These are phyloP conservation scores for Nycticebus coucang DNA, from an alignment of 2,113 vertebrate species.

Conservation along the genomic window DNA sequence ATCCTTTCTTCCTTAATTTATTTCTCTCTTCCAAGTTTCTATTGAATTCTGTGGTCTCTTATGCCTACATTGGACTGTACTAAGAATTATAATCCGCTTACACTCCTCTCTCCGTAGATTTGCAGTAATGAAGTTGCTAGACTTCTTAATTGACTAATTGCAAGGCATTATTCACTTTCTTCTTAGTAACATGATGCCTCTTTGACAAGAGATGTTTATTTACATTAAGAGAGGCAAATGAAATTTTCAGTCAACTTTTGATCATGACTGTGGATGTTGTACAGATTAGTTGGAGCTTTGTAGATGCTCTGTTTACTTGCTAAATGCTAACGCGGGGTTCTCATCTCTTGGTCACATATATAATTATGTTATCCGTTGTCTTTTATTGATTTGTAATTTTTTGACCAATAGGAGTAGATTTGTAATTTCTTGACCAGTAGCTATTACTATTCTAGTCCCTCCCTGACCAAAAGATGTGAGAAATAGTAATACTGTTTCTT, in stretches of 20 bases:
- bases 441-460: background rate
- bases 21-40: constrained; percentile 50
- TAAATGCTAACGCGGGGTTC: background rate
- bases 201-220: constrained; percentile 38
- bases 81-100: constrained; percentile 56
- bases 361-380: background rate
- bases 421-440: background rate
- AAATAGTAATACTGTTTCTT: background rate
- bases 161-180: constrained; percentile 39
- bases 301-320: background rate
- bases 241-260: background rate
- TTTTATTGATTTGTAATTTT: background rate
- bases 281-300: background rate
- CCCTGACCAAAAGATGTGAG: background rate
- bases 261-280: background rate
- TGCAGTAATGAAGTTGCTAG: constrained; percentile 45
- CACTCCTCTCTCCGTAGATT: constrained; percentile 13
- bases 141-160: constrained; percentile 48
- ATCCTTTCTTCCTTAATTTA: constrained; percentile 58
- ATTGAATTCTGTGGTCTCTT: constrained; percentile 15
- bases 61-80: background rate
- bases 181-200: background rate
- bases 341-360: background rate
- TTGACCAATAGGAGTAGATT: background rate
- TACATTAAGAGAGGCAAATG: constrained; percentile 39